A percentile compares a stretch with the other conserved stretches of the same genome.
Conservation (phyloP, 2,113 vertebrate genomes). For the Bagarius yarrelli region DNA sequence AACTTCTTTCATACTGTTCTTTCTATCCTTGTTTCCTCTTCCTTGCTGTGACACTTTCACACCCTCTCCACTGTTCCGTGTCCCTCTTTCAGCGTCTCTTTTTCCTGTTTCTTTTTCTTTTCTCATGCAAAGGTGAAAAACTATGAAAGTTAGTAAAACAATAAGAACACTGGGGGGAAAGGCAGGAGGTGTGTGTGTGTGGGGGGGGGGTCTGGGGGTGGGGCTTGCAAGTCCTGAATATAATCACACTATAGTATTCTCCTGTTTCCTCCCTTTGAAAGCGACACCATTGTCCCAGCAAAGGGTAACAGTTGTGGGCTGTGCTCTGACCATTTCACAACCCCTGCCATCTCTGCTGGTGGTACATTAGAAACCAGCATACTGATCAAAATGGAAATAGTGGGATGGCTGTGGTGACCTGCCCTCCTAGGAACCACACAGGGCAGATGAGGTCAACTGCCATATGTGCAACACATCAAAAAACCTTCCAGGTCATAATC, state of each 20-base stretch:
- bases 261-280: slow-evolving; percentile 48
- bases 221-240: slow-evolving; percentile 38
- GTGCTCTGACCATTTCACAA: slow-evolving; percentile 39
- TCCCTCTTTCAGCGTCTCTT: slow-evolving; percentile 16
- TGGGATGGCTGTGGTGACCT: neutral
- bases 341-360: slow-evolving; percentile 33
- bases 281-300: slow-evolving; percentile 39
- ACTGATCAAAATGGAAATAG: slow-evolving; percentile 26
- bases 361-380: slow-evolving; percentile 25
- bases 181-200: slow-evolving; percentile 14
- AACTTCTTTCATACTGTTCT: slow-evolving; percentile 16
- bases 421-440: neutral
- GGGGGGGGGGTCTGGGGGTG: slow-evolving; percentile 6
- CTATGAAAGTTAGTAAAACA: slow-evolving; percentile 43
- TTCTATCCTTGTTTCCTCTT: neutral
- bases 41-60: slow-evolving; percentile 40
- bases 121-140: slow-evolving; percentile 55
- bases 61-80: slow-evolving; percentile 27
- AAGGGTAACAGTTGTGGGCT: slow-evolving; percentile 26
- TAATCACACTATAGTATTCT: slow-evolving; percentile 42
- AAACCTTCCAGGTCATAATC: neutral
- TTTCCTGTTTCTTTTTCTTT: slow-evolving; percentile 45
- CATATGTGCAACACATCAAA: neutral
- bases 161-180: slow-evolving; percentile 33
- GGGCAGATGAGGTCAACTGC: slow-evolving; percentile 10